Evolutionary conservation across 2,888 invertebrate species (phyloP).

Genomic region (Pyrocoelia pectoralis): DNA sequence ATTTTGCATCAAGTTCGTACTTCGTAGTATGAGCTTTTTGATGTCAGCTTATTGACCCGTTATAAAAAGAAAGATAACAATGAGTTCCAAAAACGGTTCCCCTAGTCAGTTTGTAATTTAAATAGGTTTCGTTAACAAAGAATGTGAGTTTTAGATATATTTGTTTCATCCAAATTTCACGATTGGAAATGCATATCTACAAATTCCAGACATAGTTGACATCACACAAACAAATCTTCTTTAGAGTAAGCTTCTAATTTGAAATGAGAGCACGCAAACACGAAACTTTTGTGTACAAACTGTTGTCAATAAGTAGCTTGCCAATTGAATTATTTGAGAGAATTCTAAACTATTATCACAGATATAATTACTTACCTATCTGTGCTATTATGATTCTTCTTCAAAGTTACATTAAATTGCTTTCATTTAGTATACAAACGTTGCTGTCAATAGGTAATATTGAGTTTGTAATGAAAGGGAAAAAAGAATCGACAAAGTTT

Average conservation of each 20-base stretch:
- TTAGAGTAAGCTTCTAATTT: constrained; percentile 27
- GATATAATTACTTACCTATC: no score
- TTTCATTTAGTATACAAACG: no score
- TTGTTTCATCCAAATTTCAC: no score
- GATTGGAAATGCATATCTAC: background rate
- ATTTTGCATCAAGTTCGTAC: constrained; percentile 29
- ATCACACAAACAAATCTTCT: constrained; percentile 21
- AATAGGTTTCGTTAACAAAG: background rate
- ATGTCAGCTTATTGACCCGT: constrained; percentile 34
- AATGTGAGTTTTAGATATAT: no score
- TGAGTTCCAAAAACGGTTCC: background rate
- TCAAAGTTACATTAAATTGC: no score
- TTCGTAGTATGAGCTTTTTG: no score
- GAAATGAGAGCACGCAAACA: constrained; percentile 21
- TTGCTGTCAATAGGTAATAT: no score
- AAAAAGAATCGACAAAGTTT: no score
- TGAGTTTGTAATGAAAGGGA: no score
- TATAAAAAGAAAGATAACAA: constrained; percentile 19
- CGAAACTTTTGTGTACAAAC: constrained; percentile 23
- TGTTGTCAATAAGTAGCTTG: constrained; percentile 13
- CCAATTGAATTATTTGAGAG: background rate
- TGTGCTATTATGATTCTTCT: no score
- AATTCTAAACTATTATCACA: no score
- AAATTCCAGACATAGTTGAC: constrained; percentile 20
- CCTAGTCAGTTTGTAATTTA: background rate